Conservation (phyloP, 2,888 invertebrate genomes). For the Eurois occulta region DNA sequence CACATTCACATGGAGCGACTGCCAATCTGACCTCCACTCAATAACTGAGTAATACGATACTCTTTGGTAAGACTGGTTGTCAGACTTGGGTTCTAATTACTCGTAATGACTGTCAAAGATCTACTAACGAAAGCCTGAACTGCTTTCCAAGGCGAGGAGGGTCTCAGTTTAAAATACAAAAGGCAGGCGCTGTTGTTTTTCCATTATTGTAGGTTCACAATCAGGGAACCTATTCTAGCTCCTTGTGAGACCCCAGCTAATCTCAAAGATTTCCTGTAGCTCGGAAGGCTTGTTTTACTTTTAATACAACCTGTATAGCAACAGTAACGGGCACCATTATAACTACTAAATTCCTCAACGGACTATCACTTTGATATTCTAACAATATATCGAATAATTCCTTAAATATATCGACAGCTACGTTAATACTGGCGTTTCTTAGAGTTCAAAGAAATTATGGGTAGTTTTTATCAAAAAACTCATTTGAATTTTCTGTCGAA, state of each 20-base stretch:
- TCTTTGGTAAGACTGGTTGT: not conserved
- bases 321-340: constrained; percentile 15
- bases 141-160: not conserved
- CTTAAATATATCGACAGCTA: constrained; percentile 18
- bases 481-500: not conserved
- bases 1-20: not conserved
- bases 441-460: not conserved
- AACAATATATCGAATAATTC: constrained; percentile 21
- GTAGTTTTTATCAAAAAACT: not conserved
- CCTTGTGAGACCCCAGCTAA: not conserved
- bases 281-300: not conserved
- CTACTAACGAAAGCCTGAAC: not conserved
- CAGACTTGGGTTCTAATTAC: not conserved
- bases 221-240: not conserved
- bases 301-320: constrained; percentile 23
- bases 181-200: too few species aligned
- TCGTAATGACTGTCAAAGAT: not conserved
- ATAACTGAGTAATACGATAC: not conserved
- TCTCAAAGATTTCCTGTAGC: rapidly evolving
- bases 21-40: not conserved
- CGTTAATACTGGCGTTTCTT: constrained; percentile 22
- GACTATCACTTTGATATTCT: constrained; percentile 16
- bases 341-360: constrained; percentile 23
- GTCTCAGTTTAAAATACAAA: not conserved
- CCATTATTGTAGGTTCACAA: not conserved